Evolutionary conservation across 2,797 vertebrate genomes (phyloP), one percentile per base, ranked within the genome.

Genomic region (Mus minutoides): DNA sequence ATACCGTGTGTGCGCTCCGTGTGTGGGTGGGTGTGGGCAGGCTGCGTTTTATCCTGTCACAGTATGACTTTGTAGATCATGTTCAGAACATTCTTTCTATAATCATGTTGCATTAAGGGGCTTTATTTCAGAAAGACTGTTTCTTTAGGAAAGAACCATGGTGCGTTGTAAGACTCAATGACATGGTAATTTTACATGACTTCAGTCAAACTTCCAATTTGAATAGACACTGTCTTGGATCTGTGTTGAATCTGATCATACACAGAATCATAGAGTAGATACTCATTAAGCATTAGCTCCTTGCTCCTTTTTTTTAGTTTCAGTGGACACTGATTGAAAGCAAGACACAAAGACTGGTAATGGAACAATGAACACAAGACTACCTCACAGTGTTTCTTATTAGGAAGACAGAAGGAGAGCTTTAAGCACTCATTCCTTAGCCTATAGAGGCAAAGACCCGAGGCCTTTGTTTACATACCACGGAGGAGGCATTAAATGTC

Each of bases 11-110:
- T 97, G 97, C 73, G 58, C 96, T 96, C 95, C 94, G 97, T 97
- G 97, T 97, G 97, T 98, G 97, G 97, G 97, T 98, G 95, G 91
- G 96, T 97, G 87, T 96, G 97, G 97, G 96, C 54, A 96, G 91
- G 78, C 94, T 91, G 60, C 34, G n/a, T 97, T 97, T 97, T 95
- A 96, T 97, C 96, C 96, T 97, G 96, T 96, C 96, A 97, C 95
- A 96, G 37, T 93, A 95, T 90, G 95, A 96, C 96, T 97, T 97
- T 97, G 95, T 95, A 97, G 92, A 94, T 94, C 95, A 84, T 96
- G 94, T 97, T 98, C 94, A 95, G 95, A 96, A 95, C 96, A 95
- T 97, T 97, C 91, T 83, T 95, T 94, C 73, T 96, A 29, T 97
- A 97, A 95, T 95, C 95, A 95, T 34, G 84, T 94, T 96, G 95